Evolutionary conservation across 1,140 invertebrate genomes (phyloP), one percentile per base, ranked within the genome.

Genomic region (Lucilia sericata): DNA sequence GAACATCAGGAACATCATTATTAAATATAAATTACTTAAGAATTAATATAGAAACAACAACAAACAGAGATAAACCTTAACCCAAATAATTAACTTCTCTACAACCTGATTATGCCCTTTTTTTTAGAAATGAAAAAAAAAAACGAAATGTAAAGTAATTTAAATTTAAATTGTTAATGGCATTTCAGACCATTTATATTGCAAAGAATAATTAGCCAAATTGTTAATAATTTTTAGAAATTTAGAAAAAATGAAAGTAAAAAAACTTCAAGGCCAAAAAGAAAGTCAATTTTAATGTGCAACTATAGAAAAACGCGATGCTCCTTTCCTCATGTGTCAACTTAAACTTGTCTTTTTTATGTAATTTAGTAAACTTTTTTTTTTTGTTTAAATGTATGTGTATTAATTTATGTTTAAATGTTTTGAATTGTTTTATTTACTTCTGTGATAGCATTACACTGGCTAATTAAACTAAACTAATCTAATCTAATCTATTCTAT

Each of bases 1-100:
- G 89, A 89, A 82, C 82, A 89, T 74, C 88, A 90, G 70, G 88
- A 89, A 74, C 87, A 88, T 60, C 78, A 85, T 60, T 83, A 83
- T 42, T 85, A 75, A 83, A 65, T 65, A n/a, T 9, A 42, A 25
- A 13, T 55, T 55, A 55, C 51, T 55, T 55, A 55, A 70, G n/a
- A 42, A 42, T 42, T 42, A 42, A 42, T 42, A 3, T 42, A 42
- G 5, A 19, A 9, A 70, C 25, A 30, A 30, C 25, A 70, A 70
- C 65, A 14, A 42, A 12, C 9, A 21, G 55, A 70, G 65, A 70
- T 25, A 70, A 70, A 21, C 65, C 65, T 70, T 70, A 70, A 70
- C 10, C n/a, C n/a, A 21, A 70, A 19, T 25, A 19, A 70, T 10
- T 70, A n/a, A 65, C 49, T 30, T 55, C 51, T 55, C 51, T 55